These are phyloP conservation scores for Azemiops feae DNA, from an alignment of 2,113 vertebrate species.

Conservation along the genomic window DNA sequence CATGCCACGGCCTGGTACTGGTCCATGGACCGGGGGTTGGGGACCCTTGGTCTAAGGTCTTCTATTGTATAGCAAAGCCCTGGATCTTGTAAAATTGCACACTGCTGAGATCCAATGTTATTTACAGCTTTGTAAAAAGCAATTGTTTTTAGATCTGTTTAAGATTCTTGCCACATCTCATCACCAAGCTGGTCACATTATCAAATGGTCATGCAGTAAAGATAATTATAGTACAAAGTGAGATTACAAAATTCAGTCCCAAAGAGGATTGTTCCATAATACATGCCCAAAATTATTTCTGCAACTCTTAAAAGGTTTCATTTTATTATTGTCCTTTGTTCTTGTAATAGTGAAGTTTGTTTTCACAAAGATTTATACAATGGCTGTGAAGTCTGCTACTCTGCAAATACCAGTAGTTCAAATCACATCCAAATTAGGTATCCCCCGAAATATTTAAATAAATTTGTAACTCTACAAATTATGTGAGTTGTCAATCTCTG, in stretches of 20 bases:
- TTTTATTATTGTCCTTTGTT: background rate
- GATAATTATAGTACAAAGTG: background rate
- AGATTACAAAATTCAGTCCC: background rate
- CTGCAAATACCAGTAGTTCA: background rate
- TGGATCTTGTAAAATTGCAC: background rate
- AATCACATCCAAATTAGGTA: background rate
- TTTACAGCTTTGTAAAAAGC: background rate
- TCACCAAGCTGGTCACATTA: background rate
- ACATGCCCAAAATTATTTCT: background rate
- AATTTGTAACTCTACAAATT: background rate
- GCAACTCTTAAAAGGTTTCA: background rate
- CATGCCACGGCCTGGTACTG: too few relatives aligned
- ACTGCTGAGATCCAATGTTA: background rate
- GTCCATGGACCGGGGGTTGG: too few relatives aligned
- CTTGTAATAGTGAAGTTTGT: background rate
- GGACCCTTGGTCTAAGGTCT: too few relatives aligned
- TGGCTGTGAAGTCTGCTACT: background rate
- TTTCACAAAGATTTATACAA: background rate
- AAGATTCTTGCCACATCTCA: background rate
- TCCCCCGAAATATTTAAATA: background rate
- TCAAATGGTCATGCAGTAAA: background rate
- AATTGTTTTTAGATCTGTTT: background rate
- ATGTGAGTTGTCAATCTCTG: background rate
- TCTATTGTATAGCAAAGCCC: background rate
- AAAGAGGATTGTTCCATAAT: background rate